A percentile compares a stretch with the other conserved stretches of the same genome.
These are phyloP conservation scores for Melitaea cinxia DNA, from an alignment of 1,140 invertebrate species.

Conservation along the genomic window DNA sequence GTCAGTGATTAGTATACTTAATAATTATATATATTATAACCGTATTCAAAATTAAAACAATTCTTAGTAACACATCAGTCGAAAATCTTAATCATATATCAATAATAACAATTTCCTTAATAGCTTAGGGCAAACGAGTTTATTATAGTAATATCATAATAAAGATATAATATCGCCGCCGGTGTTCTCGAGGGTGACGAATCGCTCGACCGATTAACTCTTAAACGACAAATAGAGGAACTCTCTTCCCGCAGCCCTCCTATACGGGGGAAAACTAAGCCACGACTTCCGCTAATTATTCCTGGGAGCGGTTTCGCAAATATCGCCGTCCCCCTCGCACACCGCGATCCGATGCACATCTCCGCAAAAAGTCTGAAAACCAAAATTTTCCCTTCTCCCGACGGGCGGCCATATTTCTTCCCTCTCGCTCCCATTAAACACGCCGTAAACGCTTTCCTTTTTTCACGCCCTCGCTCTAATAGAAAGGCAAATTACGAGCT, in stretches of 20 bases:
- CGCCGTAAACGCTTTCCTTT: constrained; percentile 81
- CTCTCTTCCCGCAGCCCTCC: constrained; percentile 69
- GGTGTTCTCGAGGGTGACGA: constrained; percentile 73
- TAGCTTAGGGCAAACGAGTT: constrained; percentile 54
- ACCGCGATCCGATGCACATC: constrained; percentile 73
- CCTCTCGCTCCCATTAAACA: constrained; percentile 81
- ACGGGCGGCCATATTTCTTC: constrained; percentile 79
- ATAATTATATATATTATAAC: too few relatives aligned
- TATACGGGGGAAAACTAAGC: constrained; percentile 74
- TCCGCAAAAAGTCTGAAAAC: constrained; percentile 79
- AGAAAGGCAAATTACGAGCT: constrained; percentile 82
- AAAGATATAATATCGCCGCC: constrained; percentile 75
- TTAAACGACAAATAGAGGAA: constrained; percentile 80
- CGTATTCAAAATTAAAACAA: neutral
- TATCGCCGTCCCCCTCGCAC: constrained; percentile 70
- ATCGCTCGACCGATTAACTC: constrained; percentile 79
- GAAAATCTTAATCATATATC: constrained; percentile 61
- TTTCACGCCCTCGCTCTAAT: constrained; percentile 82
- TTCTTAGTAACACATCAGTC: constrained; percentile 15
- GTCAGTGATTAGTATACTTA: neutral
- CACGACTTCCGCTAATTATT: constrained; percentile 80
- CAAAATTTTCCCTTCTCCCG: constrained; percentile 79
- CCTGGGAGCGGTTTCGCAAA: constrained; percentile 66
- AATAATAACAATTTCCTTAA: constrained; percentile 76
- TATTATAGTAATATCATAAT: constrained; percentile 59